Evolutionary conservation across 1,140 invertebrate genomes (phyloP).

Genomic region (Argopecten irradians): DNA sequence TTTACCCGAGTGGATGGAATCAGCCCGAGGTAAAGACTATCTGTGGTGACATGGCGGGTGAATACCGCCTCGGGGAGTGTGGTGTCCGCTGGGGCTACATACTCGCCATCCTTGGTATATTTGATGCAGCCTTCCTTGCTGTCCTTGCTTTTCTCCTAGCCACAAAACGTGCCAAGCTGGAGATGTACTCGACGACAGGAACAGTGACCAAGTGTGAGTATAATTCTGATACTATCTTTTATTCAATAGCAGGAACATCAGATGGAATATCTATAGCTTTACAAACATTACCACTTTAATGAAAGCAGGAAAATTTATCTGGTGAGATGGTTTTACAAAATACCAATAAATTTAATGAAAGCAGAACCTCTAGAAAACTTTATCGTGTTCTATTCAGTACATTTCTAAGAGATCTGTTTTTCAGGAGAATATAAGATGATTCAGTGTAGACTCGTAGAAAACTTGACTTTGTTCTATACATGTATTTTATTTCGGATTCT

Average conservation of each 20-base stretch:
- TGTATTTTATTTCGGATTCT: not conserved
- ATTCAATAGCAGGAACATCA: not conserved
- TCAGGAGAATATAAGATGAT: not conserved
- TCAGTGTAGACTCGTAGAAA: not conserved
- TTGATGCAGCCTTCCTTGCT: slow-evolving; percentile 92
- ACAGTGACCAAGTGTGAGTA: slow-evolving; percentile 73
- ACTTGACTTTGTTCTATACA: not conserved
- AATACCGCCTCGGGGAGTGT: slow-evolving; percentile 88
- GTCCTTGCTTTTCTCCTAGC: slow-evolving; percentile 96
- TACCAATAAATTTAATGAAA: no score
- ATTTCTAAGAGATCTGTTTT: not conserved
- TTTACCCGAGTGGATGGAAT: slow-evolving; percentile 96
- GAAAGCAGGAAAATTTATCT: no score
- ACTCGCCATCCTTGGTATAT: slow-evolving; percentile 92
- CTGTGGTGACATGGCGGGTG: slow-evolving; percentile 87
- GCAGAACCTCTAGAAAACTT: no score
- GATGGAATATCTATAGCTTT: not conserved
- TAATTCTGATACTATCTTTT: not conserved
- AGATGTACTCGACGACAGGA: slow-evolving; percentile 62
- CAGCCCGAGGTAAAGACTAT: slow-evolving; percentile 87
- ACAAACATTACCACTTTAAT: no score
- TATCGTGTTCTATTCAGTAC: no score
- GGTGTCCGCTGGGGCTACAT: slow-evolving; percentile 96
- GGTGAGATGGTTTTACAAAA: no score
- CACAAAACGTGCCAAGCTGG: slow-evolving; percentile 78